Evolutionary conservation across 2,888 invertebrate species (phyloP).

Genomic region (Amphipoea lucens): DNA sequence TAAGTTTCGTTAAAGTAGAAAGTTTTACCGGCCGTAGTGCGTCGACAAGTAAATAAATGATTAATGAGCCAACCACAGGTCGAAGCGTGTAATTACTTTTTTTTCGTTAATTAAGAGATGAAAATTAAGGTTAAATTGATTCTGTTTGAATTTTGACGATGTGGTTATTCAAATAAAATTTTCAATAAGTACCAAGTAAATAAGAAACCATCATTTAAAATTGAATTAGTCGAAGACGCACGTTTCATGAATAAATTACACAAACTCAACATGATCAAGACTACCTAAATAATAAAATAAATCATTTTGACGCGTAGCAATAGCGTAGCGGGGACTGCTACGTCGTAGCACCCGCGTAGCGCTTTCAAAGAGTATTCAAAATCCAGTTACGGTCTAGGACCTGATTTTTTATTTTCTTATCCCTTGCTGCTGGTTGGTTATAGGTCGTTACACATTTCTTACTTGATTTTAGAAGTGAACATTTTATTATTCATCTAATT

Average conservation of each 20-base stretch:
- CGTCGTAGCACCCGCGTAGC: background rate
- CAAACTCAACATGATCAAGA: too few relatives aligned
- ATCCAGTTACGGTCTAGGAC: background rate
- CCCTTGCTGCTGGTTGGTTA: background rate
- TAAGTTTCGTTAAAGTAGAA: conserved; percentile 54
- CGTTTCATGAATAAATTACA: background rate
- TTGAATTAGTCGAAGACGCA: too few relatives aligned
- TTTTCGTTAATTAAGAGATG: conserved; percentile 24
- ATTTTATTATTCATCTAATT: background rate
- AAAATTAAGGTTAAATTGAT: conserved; percentile 7
- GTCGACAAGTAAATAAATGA: conserved; percentile 43
- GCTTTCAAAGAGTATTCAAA: background rate
- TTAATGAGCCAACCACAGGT: conserved; percentile 42
- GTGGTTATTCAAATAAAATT: background rate
- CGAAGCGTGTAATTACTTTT: conserved; percentile 36
- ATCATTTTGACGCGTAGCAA: background rate
- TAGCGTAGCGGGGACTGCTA: background rate
- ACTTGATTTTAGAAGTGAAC: background rate
- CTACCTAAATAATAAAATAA: background rate
- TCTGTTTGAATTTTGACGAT: background rate
- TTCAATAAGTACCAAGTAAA: background rate
- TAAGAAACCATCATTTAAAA: background rate
- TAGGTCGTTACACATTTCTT: background rate
- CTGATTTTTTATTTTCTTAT: too few relatives aligned
- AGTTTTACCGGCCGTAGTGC: conserved; percentile 45